Base-by-base conservation (phyloP, 1,140 invertebrate species). In the Myzus persicae region DNA sequence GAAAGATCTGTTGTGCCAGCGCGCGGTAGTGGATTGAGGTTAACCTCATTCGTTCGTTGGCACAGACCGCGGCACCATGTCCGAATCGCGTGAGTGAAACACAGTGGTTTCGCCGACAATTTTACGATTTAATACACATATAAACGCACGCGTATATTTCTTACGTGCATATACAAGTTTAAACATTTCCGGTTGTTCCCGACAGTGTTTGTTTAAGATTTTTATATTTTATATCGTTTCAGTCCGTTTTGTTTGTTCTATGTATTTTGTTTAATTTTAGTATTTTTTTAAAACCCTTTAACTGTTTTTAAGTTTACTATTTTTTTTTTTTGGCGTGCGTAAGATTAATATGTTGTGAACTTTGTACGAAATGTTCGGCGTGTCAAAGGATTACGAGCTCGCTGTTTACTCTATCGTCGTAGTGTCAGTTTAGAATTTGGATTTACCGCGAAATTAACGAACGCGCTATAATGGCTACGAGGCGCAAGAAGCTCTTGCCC, bases 21-120 rank as follows among this genome's bases (percentile, higher is more conserved):
- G 91, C 76, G 91, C 81, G 76, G 91, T 46, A n/a, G 91, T 51
- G 81, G 91, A 93, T 93, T 54, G 91, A 93, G 91, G 91, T 93
- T 93, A 93, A 93, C 91, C 91, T 93, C 91, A 93, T 93, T 93
- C 91, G 91, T 93, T 85, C 91, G 91, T 93, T 93, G 91, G 91
- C 91, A 93, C 81, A 93, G 91, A 93, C 91, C 76, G 91, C 91
- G 91, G 46, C 91, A 85, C 81, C 91, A 93, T 93, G 91, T 93
- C 91, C 46, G 91, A 93, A 93, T 93, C 91, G 91, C 91, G 91
- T 81, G 91, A 93, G 91, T 93, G 91, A 93, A 84, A 20, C 81
- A 38, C 89, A 59, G 54, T 26, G 38, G 54, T 42, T 67, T 42
- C 36, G 24, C 24, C 89, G 51, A 40, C 48, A 44, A 40, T 54